Conservation (phyloP, 1,140 invertebrate genomes). For the Heliconius congener region DNA sequence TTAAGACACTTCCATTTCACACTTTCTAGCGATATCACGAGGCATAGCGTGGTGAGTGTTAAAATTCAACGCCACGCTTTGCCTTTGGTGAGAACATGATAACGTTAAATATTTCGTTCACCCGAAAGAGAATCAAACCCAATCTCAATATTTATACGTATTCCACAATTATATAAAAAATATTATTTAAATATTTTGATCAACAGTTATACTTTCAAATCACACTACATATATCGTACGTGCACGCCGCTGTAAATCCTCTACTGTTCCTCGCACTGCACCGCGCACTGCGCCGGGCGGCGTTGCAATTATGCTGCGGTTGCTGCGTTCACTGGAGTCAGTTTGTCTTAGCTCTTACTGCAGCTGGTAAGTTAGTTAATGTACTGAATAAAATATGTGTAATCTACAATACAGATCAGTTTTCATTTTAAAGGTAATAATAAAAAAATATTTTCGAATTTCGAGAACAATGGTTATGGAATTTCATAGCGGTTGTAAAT, state of each 20-base stretch:
- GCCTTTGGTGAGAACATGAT: too few species aligned
- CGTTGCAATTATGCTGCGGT: slow-evolving; percentile 87
- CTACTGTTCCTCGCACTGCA: slow-evolving; percentile 90
- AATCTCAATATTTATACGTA: too few species aligned
- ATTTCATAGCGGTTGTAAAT: too few species aligned
- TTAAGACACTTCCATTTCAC: too few species aligned
- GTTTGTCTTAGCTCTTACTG: slow-evolving; percentile 83
- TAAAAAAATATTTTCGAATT: not conserved
- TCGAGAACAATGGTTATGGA: too few species aligned
- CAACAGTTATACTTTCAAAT: slow-evolving; percentile 84
- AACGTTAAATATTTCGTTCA: too few species aligned
- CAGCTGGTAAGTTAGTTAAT: slow-evolving; percentile 61
- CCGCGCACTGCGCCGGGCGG: slow-evolving; percentile 86
- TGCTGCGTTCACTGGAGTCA: slow-evolving; percentile 85
- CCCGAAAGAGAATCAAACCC: too few species aligned
- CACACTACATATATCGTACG: slow-evolving; percentile 92
- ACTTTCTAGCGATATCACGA: too few species aligned
- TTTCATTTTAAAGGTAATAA: not conserved
- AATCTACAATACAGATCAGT: not conserved
- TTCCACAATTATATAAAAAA: not conserved
- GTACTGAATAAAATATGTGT: not conserved
- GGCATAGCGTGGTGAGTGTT: too few species aligned
- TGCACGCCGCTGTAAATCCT: slow-evolving; percentile 93
- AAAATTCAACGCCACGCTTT: too few species aligned
- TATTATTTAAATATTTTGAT: not conserved